Base-by-base conservation (phyloP, 2,113 vertebrate genomes). In the Tragelaphus scriptus region DNA sequence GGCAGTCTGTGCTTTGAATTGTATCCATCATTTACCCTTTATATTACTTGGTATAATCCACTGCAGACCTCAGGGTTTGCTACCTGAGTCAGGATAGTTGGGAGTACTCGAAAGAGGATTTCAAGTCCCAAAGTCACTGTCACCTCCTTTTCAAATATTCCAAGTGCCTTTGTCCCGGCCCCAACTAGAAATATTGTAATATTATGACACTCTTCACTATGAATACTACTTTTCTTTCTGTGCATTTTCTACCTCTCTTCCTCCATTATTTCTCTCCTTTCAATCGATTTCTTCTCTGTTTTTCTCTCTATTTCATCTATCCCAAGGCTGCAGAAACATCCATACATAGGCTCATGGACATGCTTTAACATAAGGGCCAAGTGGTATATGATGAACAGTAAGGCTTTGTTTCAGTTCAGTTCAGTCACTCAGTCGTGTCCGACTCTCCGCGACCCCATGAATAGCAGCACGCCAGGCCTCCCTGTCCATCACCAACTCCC, bases 261-360 rank as follows among this genome's bases (percentile, higher is more conserved):
- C 28, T n/a, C 25, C 13, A 51, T 30, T n/a, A 19, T 63, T 94
- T 63, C n/a, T 88, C 32, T 56, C 68, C 87, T 47, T 26, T 36
- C 19, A 32, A 59, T 90, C 49, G 32, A 23, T 49, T 58, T 75
- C 86, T 77, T 71, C 53, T 36, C 36, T 77, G 1, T 12, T 91
- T 91, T 44, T 75, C 28, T 56, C 65, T 65, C 65, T 77, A 32
- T 11, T 85, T 19, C 15, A n/a, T n/a, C 55, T 23, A 3, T 21
- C 19, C 14, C 7, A 65, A 13, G 3, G 4, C 68, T 79, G 5
- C 19, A 59, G 16, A 44, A 44, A 40, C 5, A 71, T 4, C 10
- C 2, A 1, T 3, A 3, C 12, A 4, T 23, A 19, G 9, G 23
- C 16, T 25, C 26, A 2, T 0, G 2, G 91, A 17, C 49, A 32